Conservation (phyloP, 2,888 invertebrate species). For the Molorchus minor region DNA sequence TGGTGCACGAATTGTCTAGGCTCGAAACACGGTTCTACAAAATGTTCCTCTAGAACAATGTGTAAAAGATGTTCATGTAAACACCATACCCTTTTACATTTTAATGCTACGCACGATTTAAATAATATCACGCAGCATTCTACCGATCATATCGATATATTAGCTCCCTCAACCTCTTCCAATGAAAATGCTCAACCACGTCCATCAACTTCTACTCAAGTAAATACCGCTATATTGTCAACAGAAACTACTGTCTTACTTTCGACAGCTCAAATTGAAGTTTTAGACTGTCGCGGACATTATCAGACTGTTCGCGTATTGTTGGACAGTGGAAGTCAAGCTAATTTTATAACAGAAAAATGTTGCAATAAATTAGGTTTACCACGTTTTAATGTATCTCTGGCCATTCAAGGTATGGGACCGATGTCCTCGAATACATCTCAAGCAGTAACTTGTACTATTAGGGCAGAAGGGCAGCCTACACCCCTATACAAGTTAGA, state of each 20-base stretch:
- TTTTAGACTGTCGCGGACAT: neutral
- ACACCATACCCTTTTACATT: neutral
- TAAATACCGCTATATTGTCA: neutral
- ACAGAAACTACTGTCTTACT: neutral
- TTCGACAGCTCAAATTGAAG: constrained; percentile 3
- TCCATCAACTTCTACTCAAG: neutral
- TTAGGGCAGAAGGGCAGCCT: neutral
- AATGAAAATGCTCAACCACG: neutral
- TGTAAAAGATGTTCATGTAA: neutral
- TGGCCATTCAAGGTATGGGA: neutral
- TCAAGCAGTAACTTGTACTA: neutral
- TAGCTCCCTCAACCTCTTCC: no score
- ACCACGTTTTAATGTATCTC: neutral
- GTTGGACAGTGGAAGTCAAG: constrained; percentile 9
- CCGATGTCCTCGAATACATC: constrained; percentile 1
- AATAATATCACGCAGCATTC: no score
- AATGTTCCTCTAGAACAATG: neutral
- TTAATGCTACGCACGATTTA: no score
- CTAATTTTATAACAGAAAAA: constrained; percentile 17
- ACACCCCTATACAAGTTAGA: neutral
- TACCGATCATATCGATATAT: no score
- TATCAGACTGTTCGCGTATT: constrained; percentile 8
- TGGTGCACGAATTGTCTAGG: constrained; percentile 12
- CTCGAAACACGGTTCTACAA: neutral
- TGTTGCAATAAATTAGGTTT: constrained; percentile 18